Percentiles rank a stretch among this genome's conserved stretches.
These are phyloP conservation scores for Yponomeuta evonymella DNA, from an alignment of 2,888 invertebrate species.

Conservation along the genomic window DNA sequence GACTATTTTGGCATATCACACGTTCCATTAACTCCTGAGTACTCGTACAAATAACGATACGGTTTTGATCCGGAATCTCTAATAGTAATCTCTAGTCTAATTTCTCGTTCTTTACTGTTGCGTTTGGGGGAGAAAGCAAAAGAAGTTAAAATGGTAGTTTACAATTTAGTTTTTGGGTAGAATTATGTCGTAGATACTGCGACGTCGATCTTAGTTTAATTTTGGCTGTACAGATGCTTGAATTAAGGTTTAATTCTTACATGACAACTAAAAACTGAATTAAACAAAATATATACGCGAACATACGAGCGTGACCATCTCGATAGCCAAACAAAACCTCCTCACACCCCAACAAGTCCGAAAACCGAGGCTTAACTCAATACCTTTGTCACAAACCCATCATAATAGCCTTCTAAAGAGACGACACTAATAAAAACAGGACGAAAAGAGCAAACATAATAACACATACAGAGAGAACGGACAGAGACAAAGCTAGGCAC, in stretches of 20 bases:
- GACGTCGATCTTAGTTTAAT: too few relatives aligned
- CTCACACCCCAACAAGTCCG: too few relatives aligned
- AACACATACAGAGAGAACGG: neutral
- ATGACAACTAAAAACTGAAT: too few relatives aligned
- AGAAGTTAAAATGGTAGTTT: too few relatives aligned
- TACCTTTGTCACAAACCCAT: neutral
- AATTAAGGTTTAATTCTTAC: too few relatives aligned
- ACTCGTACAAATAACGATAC: neutral
- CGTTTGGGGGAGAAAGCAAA: neutral
- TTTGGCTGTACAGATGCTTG: too few relatives aligned
- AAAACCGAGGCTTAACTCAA: neutral
- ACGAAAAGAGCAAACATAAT: neutral
- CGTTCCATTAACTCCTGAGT: conserved; percentile 29
- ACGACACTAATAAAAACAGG: neutral
- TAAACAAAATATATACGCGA: too few relatives aligned
- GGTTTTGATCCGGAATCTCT: neutral
- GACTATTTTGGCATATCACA: conserved; percentile 34
- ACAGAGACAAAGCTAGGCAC: neutral
- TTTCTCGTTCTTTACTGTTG: neutral
- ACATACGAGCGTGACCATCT: too few relatives aligned
- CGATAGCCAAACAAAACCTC: too few relatives aligned
- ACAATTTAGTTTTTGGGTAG: too few relatives aligned
- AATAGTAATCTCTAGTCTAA: neutral
- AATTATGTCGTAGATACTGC: too few relatives aligned
- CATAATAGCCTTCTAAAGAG: neutral